Base-by-base conservation (phyloP, 2,113 vertebrate species). In the Rhineura floridana region DNA sequence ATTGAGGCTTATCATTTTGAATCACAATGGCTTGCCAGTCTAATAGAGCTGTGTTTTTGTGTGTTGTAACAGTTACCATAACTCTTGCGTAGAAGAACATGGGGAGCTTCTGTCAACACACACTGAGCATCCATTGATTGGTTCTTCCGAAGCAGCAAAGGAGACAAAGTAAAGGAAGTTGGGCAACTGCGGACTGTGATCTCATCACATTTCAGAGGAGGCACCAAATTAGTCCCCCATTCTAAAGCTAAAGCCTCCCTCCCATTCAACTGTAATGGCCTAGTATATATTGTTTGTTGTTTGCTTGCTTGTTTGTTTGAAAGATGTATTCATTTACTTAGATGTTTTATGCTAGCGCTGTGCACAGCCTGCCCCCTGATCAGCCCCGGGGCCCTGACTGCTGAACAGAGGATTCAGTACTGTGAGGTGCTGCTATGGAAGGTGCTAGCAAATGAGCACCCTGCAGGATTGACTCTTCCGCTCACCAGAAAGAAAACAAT, bases 221-320 rank as follows among this genome's bases (percentile, higher is more conserved):
- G 62, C 83, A 75, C 87, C 65, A 48, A 62, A n/a, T 13, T 33
- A 36, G 5, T 36, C 6, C 13, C 4, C 48, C 25, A 36, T 1
- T n/a, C n/a, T n/a, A n/a, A n/a, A n/a, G 48, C 0, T 0, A 5
- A 0, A 0, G 52, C 21, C 84, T 69, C 76, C 85, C 30, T 0
- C 39, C 46, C n/a, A n/a, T n/a, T n/a, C n/a, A n/a, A n/a, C n/a
- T n/a, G n/a, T n/a, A n/a, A n/a, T n/a, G n/a, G n/a, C n/a, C n/a
- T n/a, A n/a, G n/a, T n/a, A n/a, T n/a, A n/a, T n/a, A n/a, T n/a
- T n/a, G n/a, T n/a, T n/a, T n/a, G n/a, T n/a, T n/a, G n/a, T n/a
- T n/a, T n/a, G n/a, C n/a, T n/a, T n/a, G n/a, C n/a, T n/a, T n/a
- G n/a, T n/a, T n/a, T n/a, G n/a, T n/a, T n/a, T n/a, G n/a, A n/a